Evolutionary conservation across 1,140 invertebrate species (phyloP).

Genomic region (Meloidogyne floridensis): DNA sequence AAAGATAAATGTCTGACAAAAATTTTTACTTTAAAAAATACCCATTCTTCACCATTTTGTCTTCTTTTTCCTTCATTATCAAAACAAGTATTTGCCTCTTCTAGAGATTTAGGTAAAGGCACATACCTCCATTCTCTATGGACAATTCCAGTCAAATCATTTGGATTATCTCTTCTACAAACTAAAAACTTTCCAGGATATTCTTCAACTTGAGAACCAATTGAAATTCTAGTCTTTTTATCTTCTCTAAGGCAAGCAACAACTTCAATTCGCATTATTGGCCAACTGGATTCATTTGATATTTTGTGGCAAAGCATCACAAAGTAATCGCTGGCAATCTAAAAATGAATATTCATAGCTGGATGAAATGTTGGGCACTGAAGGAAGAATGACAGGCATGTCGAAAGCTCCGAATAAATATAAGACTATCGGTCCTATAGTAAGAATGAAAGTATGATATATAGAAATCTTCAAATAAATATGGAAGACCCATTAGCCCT

Average conservation of each 20-base stretch:
- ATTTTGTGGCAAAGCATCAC: slow-evolving; percentile 16
- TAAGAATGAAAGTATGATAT: too few species aligned
- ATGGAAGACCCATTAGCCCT: too few species aligned
- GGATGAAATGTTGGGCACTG: too few species aligned
- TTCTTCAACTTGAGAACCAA: slow-evolving; percentile 9
- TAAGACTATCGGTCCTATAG: too few species aligned
- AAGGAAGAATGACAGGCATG: too few species aligned
- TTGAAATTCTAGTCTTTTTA: not conserved
- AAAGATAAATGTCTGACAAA: not conserved
- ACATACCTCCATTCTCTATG: not conserved
- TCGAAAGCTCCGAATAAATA: too few species aligned
- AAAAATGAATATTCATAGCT: not conserved
- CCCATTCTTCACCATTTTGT: slow-evolving; percentile 18
- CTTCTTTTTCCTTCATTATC: not conserved
- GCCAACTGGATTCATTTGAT: not conserved
- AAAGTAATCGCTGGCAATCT: slow-evolving; percentile 12
- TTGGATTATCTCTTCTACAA: not conserved
- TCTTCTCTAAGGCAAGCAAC: slow-evolving; percentile 14
- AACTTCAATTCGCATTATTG: slow-evolving; percentile 14
- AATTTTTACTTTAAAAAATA: not conserved
- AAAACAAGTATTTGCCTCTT: not conserved
- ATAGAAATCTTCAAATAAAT: too few species aligned
- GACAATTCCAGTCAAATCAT: not conserved
- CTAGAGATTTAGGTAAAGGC: not conserved
- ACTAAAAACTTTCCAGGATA: not conserved